Evolutionary conservation across 1,140 invertebrate species (phyloP).

Genomic region (Drosophila pectinifera): DNA sequence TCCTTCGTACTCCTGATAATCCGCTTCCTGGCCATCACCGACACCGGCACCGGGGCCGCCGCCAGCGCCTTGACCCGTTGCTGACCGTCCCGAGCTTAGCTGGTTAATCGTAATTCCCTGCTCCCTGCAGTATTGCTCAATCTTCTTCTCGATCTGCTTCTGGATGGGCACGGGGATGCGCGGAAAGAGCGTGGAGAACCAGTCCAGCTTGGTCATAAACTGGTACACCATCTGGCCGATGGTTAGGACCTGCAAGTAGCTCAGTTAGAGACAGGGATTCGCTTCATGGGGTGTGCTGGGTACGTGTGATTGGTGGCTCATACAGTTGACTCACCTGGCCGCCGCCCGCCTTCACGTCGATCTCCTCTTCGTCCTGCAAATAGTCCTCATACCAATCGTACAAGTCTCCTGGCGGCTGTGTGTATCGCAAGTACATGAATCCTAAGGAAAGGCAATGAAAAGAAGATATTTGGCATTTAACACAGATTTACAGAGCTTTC

Average conservation of each 20-base stretch:
- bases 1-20: constrained; percentile 55
- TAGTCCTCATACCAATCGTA: constrained; percentile 99
- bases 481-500: neutral
- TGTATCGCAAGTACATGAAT: constrained; percentile 94
- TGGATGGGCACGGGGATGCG: constrained; percentile 99
- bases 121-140: constrained; percentile 86
- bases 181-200: constrained; percentile 99
- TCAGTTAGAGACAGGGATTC: neutral
- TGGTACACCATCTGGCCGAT: constrained; percentile 97
- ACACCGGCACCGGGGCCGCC: neutral
- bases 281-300: neutral
- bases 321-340: constrained; percentile 89
- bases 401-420: constrained; percentile 97
- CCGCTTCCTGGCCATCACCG: constrained; percentile 29
- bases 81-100: constrained; percentile 56
- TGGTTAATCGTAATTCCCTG: constrained; percentile 72
- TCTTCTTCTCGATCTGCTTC: constrained; percentile 92
- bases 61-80: constrained; percentile 15
- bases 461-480: neutral
- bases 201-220: constrained; percentile 98
- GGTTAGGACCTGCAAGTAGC: constrained; percentile 88
- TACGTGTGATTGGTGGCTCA: constrained; percentile 73
- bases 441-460: constrained; percentile 76
- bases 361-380: constrained; percentile 97
- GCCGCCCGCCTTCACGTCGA: constrained; percentile 98